Evolutionary conservation across 2,797 vertebrate genomes (phyloP).

Genomic region (Hemitrygon akajei): DNA sequence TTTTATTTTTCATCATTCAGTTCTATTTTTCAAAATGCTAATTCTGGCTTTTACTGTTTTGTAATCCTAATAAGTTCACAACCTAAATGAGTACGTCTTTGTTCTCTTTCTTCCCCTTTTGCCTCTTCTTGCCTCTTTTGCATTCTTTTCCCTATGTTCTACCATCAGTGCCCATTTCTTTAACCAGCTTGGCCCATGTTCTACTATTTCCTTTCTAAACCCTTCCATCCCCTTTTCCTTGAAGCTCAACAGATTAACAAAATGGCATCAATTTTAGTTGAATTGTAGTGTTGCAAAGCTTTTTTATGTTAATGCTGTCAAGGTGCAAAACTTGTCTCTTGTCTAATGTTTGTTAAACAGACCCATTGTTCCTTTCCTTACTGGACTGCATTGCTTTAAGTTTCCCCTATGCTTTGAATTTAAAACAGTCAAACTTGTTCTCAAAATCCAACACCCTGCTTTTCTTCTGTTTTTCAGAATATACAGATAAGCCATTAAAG

Average conservation of each 20-base stretch:
- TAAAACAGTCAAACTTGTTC: background rate
- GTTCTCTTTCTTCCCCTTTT: background rate
- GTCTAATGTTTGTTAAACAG: background rate
- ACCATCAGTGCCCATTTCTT: too few relatives aligned
- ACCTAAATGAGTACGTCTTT: background rate
- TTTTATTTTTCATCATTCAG: background rate
- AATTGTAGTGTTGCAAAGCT: too few relatives aligned
- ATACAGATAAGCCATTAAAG: conserved; percentile 83
- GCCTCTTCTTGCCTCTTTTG: too few relatives aligned
- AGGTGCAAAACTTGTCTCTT: background rate
- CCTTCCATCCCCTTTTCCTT: background rate
- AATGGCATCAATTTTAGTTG: background rate
- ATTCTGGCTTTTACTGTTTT: too few relatives aligned
- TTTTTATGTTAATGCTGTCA: background rate
- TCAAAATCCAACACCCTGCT: background rate
- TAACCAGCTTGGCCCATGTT: too few relatives aligned
- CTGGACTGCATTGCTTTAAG: background rate
- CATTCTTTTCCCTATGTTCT: background rate
- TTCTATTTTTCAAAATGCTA: background rate
- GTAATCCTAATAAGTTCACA: background rate
- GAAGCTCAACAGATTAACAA: background rate
- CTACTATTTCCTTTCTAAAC: background rate
- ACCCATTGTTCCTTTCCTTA: background rate
- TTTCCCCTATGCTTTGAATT: background rate
- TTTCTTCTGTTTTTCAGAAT: conserved; percentile 60